Evolutionary conservation across 2,797 vertebrate genomes (phyloP).

Genomic region (Hapalemur alaotrensis): DNA sequence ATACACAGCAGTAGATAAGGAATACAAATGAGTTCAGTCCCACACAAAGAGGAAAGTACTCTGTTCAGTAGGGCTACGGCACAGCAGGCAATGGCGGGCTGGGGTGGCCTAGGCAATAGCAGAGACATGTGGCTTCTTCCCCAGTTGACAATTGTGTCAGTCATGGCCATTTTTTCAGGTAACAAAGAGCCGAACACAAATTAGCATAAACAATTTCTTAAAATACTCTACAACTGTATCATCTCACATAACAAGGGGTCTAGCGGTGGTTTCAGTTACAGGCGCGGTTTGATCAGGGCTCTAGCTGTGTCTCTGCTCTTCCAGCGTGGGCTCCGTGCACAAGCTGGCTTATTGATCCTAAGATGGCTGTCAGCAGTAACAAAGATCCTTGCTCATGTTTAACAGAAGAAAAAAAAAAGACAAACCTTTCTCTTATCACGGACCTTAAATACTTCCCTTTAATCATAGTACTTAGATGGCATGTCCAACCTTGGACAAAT

Average conservation of each 20-base stretch:
- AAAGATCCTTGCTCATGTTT: background rate
- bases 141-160: background rate
- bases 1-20: background rate
- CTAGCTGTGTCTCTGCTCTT: background rate
- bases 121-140: background rate
- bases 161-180: background rate
- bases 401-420: background rate
- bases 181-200: background rate
- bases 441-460: background rate
- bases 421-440: background rate
- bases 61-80: background rate
- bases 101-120: background rate
- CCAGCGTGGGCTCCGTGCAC: background rate
- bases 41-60: background rate
- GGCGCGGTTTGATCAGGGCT: background rate
- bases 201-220: background rate
- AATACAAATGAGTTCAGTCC: background rate
- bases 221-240: background rate
- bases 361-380: background rate
- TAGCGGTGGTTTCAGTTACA: background rate
- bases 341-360: background rate
- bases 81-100: background rate
- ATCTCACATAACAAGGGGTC: background rate
- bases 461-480: background rate
- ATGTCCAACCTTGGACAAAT: background rate